Evolutionary conservation across 2,113 vertebrate genomes (phyloP).

Genomic region (Cyrtonyx montezumae): DNA sequence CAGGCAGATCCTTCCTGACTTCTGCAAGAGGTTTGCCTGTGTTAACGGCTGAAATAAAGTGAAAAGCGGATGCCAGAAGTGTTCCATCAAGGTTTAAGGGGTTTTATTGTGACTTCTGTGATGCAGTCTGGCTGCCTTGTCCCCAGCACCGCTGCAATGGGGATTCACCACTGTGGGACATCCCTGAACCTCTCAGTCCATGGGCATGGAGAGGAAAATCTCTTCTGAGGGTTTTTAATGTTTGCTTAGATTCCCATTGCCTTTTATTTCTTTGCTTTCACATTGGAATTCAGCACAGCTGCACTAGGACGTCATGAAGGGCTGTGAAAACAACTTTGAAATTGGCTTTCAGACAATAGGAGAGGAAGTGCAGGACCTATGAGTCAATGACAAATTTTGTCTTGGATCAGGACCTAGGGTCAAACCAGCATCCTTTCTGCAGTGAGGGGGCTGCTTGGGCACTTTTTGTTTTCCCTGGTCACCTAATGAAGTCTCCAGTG

Average conservation of each 20-base stretch:
- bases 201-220: not conserved
- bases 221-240: not conserved
- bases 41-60: not conserved
- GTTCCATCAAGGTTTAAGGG: not conserved
- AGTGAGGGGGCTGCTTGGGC: not conserved
- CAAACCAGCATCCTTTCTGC: slow-evolving; percentile 16
- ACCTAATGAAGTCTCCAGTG: not conserved
- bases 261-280: not conserved
- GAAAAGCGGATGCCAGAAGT: not conserved
- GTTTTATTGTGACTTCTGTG: not conserved
- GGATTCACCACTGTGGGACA: rapidly evolving
- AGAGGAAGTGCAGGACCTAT: slow-evolving; percentile 45
- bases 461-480: not conserved
- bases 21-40: not conserved
- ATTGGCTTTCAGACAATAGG: slow-evolving; percentile 49
- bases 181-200: not conserved
- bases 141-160: not conserved
- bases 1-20: not conserved
- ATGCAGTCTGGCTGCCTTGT: not conserved
- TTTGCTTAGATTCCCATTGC: not conserved
- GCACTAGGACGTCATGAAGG: not conserved
- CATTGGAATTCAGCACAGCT: slow-evolving; percentile 56
- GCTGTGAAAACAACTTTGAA: slow-evolving; percentile 27
- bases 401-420: slow-evolving; percentile 37
- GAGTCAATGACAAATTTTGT: slow-evolving; percentile 44